Base-by-base conservation (phyloP, 2,888 invertebrate genomes). In the Mythimna lalbum region DNA sequence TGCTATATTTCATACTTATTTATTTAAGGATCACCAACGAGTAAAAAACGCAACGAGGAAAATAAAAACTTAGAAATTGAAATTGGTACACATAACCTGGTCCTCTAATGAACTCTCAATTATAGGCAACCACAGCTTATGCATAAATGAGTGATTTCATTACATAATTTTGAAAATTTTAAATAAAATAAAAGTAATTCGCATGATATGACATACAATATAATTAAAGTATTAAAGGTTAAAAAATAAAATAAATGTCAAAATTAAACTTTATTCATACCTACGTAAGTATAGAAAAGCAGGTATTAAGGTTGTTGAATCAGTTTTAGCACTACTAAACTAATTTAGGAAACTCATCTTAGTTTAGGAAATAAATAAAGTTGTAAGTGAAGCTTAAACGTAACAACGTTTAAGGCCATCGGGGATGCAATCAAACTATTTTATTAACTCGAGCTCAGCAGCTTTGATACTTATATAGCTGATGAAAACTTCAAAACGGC, bases 311-410 rank as follows among this genome's bases (percentile, higher is more conserved):
- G 19, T 23, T 9, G 9, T 9, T 49, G 12, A 21, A 43, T 66
- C 49, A 12, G 50, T 21, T 57, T 59, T 53, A 53, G 47, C 59
- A 43, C 27, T 43, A 60, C 39, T 47, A 52, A 63, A 61, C 75
- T 69, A 39, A 60, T 63, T 75, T 36, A 63, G 27, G 60, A 50
- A 75, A 69, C 76, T 69, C 63, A 56, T 61, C 49, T 61, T 56
- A 63, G 69, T 76, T 76, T 64, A 61, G 63, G 27, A 14, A 57
- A 69, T 64, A 63, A 55, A 63, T 56, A 64, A 69, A 75, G 60
- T 69, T 69, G 43, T 55, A 52, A 69, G 39, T 50, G 63, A 63
- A 33, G 63, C 76, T 73, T 57, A 62, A 57, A 74, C 50, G n/a
- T 63, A 39, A 27, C 62, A 52, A n/a, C 63, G 50, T 63, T 59